These are phyloP conservation scores for Siniperca obscura DNA, from an alignment of 2,797 vertebrate species.

Conservation along the genomic window DNA sequence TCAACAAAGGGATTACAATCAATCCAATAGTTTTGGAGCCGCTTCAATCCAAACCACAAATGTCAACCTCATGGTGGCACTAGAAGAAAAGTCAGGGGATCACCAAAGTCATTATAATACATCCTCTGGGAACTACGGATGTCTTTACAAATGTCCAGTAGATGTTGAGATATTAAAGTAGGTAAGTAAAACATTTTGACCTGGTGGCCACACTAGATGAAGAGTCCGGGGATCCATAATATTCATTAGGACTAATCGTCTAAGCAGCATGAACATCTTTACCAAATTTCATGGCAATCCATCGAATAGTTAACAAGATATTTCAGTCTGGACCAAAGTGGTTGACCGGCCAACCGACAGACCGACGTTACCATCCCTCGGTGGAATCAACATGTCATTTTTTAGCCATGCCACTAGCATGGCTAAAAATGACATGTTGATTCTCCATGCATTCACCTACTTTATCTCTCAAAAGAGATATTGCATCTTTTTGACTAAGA, in stretches of 20 bases:
- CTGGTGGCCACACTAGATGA: not conserved
- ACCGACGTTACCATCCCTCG: rapidly evolving
- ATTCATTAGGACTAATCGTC: not conserved
- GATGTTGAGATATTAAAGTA: not conserved
- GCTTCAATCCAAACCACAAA: not conserved
- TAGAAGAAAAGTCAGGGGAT: not conserved
- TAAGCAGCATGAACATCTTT: not conserved
- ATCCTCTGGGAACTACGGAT: not conserved
- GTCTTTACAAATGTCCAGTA: not conserved
- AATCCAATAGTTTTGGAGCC: not conserved
- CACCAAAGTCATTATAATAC: not conserved
- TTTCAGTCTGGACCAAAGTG: constrained; percentile 10
- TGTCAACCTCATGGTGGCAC: not conserved
- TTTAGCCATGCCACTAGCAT: not conserved
- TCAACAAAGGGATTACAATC: not conserved
- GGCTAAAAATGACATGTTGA: not conserved
- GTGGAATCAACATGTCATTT: too few relatives aligned
- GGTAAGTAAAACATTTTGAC: not conserved
- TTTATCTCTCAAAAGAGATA: not conserved
- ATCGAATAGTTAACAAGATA: not conserved
- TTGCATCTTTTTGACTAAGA: not conserved
- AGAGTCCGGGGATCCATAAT: not conserved
- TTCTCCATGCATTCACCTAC: not conserved
- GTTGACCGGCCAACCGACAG: not conserved
- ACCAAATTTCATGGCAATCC: not conserved